Percentiles rank a stretch among this genome's conserved stretches.
These are phyloP conservation scores for Trichonephila clavipes DNA, from an alignment of 1,140 invertebrate genomes.

Conservation along the genomic window DNA sequence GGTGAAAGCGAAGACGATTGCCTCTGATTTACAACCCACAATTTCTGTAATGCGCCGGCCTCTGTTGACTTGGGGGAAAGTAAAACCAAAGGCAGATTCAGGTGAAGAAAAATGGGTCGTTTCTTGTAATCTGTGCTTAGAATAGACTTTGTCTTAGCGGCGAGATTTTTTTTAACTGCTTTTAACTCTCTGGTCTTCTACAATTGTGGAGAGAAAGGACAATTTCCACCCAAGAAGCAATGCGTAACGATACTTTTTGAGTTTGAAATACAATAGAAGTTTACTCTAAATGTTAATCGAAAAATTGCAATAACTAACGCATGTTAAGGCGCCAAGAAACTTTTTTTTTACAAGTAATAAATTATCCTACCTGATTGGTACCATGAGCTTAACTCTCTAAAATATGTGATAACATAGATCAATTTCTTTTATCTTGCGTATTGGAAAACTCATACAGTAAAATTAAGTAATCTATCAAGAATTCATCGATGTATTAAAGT, in stretches of 20 bases:
- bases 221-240: neutral
- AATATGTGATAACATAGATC: too few species aligned
- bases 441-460: too few species aligned
- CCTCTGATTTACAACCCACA: neutral
- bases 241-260: too few species aligned
- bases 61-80: neutral
- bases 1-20: neutral
- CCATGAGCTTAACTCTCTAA: too few species aligned
- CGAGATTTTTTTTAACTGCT: neutral
- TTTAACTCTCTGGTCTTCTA: neutral
- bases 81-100: neutral
- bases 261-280: too few species aligned
- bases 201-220: neutral
- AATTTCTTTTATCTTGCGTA: too few species aligned
- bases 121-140: neutral
- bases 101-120: neutral
- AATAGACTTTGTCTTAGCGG: neutral
- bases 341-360: too few species aligned
- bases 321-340: neutral
- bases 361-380: too few species aligned
- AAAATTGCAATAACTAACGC: neutral
- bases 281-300: neutral
- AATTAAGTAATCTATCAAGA: too few species aligned
- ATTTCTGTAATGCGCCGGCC: neutral
- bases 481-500: too few species aligned